phyloP scores from a whole-genome alignment of 2,113 vertebrate genomes.

The Pseudorectes ferrugineus region DNA sequence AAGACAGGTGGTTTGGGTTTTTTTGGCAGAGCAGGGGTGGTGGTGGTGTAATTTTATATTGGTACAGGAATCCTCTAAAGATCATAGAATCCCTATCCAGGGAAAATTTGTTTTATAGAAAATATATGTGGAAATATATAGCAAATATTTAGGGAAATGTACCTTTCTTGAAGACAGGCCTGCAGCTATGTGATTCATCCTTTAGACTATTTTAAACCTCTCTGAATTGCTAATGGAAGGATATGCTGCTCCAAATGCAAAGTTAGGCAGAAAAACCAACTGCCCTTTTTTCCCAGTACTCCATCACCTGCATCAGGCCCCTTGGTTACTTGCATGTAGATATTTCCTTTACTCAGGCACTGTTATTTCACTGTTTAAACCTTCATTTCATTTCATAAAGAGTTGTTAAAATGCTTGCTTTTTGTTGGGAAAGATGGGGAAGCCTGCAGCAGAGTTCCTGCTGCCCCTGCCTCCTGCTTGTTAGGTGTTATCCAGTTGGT shows the following conservation, averaged over 20 bases:
- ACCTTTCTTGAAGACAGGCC: not conserved
- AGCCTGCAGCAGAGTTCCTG: not conserved
- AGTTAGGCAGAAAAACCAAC: not conserved
- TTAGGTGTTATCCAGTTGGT: not conserved
- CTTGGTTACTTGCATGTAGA: accelerated
- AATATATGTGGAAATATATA: not conserved
- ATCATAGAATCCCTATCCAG: not conserved
- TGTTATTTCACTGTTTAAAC: not conserved
- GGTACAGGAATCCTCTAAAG: not conserved
- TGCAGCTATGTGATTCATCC: not conserved
- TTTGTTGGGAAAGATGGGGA: not conserved
- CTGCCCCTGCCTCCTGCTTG: not conserved
- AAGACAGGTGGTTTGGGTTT: not conserved
- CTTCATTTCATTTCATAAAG: not conserved
- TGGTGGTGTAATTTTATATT: not conserved
- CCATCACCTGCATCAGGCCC: not conserved
- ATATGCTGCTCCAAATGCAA: not conserved
- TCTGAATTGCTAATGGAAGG: not conserved
- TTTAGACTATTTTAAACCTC: not conserved
- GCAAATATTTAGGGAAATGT: not conserved
- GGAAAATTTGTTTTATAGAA: not conserved
- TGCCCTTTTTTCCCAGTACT: not conserved
- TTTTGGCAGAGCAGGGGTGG: not conserved
- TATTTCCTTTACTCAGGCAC: not conserved
- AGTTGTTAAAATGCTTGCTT: not conserved